phyloP scores from a whole-genome alignment of 2,888 invertebrate species.

The Clepsis dumicolana region DNA sequence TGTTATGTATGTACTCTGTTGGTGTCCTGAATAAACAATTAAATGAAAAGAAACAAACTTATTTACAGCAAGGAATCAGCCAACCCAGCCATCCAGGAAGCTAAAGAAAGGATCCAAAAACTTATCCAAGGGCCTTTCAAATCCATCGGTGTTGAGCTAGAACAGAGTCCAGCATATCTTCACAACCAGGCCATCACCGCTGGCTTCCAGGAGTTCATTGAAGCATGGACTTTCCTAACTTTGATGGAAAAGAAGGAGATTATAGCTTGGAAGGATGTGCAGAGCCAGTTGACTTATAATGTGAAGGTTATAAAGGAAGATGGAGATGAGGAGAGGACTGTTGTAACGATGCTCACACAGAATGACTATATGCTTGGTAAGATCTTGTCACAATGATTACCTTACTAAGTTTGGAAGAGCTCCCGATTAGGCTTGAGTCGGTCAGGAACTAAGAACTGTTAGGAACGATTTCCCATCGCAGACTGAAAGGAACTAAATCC shows the following conservation, averaged over 20 bases:
- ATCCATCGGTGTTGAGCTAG: constrained; percentile 91
- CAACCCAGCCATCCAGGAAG: constrained; percentile 73
- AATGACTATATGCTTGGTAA: constrained; percentile 88
- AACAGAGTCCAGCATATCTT: constrained; percentile 88
- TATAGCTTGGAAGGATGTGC: constrained; percentile 86
- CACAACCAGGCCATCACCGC: constrained; percentile 74
- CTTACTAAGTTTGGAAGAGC: too few relatives aligned
- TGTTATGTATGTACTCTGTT: too few relatives aligned
- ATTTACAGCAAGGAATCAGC: constrained; percentile 69
- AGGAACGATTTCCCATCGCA: too few relatives aligned
- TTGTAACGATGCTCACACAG: constrained; percentile 74
- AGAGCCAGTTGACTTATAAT: constrained; percentile 81
- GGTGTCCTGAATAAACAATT: too few relatives aligned
- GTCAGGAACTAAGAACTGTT: too few relatives aligned
- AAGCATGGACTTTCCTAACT: constrained; percentile 93
- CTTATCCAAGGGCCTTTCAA: constrained; percentile 83
- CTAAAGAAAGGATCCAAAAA: constrained; percentile 88
- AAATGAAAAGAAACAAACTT: too few relatives aligned
- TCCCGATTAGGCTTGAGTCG: too few relatives aligned
- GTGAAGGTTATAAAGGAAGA: constrained; percentile 50
- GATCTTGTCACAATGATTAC: neutral
- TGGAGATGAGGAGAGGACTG: constrained; percentile 53
- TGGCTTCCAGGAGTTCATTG: constrained; percentile 92
- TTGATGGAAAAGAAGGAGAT: constrained; percentile 87
- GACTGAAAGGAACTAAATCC: too few relatives aligned